A percentile compares a stretch with the other conserved stretches of the same genome.
Evolutionary conservation across 1,140 invertebrate genomes (phyloP).

Genomic region (Tachypleus tridentatus): DNA sequence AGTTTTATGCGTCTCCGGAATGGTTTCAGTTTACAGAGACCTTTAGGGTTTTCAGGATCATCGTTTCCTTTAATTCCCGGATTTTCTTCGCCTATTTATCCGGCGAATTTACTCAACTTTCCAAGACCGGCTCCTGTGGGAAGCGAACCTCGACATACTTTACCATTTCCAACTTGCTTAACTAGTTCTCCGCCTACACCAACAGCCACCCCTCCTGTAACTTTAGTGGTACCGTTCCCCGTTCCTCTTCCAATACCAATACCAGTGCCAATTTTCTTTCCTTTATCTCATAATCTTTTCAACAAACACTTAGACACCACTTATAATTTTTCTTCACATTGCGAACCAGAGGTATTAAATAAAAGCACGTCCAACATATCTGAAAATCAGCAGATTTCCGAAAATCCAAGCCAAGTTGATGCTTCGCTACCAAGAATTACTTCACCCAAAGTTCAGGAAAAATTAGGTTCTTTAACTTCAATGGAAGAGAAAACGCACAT

Average conservation of each 20-base stretch:
- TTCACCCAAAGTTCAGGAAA: too few relatives aligned
- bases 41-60: not conserved
- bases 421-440: too few relatives aligned
- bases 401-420: too few relatives aligned
- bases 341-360: too few relatives aligned
- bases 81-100: not conserved
- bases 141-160: not conserved
- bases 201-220: constrained; percentile 12
- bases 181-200: constrained; percentile 1
- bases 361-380: too few relatives aligned
- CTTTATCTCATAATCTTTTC: constrained; percentile 3
- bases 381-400: too few relatives aligned
- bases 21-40: too few relatives aligned
- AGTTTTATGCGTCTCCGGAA: too few relatives aligned
- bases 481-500: too few relatives aligned
- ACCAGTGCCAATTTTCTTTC: constrained; percentile 16
- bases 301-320: too few relatives aligned
- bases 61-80: not conserved
- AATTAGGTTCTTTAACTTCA: too few relatives aligned
- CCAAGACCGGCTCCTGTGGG: not conserved
- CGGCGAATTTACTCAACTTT: not conserved
- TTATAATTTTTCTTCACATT: too few relatives aligned
- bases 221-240: constrained; percentile 19
- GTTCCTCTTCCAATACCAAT: constrained; percentile 17
- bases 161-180: not conserved